Percentiles rank a stretch among this genome's conserved stretches.
Conservation (phyloP, 2,113 vertebrate species). For the Chionomys nivalis region DNA sequence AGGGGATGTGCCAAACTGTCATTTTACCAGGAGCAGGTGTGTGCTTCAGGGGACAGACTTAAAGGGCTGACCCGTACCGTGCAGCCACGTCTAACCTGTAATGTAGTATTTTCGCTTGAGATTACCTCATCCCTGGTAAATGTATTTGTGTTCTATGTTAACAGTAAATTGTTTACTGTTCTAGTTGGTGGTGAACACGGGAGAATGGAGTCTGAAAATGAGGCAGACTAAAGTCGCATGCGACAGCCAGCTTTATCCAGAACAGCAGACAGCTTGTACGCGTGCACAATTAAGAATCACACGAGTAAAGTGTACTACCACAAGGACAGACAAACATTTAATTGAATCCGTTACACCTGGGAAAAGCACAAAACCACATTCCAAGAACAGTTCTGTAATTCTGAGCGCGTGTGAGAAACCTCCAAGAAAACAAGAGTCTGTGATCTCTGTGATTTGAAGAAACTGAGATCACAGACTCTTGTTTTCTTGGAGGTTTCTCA, state of each 20-base stretch:
- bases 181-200: neutral
- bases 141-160: conserved; percentile 40
- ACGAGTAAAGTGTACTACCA: neutral
- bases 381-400: too few relatives aligned
- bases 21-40: conserved; percentile 60
- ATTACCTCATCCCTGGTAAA: conserved; percentile 54
- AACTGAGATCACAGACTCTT: neutral
- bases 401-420: too few relatives aligned
- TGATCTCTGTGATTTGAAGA: neutral
- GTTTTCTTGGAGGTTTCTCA: neutral
- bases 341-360: neutral
- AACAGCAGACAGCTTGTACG: neutral
- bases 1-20: conserved; percentile 56
- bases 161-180: neutral
- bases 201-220: neutral
- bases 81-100: conserved; percentile 40
- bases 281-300: neutral
- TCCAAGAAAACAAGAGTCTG: too few relatives aligned
- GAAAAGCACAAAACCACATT: neutral
- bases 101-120: conserved; percentile 17
- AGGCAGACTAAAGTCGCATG: neutral
- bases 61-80: conserved; percentile 75
- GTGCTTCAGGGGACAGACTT: conserved; percentile 67
- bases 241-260: neutral
- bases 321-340: neutral